Evolutionary conservation across 1,140 invertebrate genomes (phyloP), one percentile per base, ranked within the genome.

Genomic region (Aphaenogaster rudis): DNA sequence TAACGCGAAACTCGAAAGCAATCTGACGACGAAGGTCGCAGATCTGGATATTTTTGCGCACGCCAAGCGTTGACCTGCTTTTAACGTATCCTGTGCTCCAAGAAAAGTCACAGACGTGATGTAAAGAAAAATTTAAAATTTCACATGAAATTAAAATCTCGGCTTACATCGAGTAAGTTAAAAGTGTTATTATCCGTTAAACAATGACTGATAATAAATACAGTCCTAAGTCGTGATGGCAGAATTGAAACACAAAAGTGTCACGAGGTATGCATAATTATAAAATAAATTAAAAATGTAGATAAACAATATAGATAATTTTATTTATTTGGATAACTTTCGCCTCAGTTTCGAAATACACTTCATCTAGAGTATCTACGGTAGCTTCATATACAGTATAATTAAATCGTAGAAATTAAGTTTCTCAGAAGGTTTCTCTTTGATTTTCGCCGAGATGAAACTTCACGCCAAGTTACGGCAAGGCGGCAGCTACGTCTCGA

Each of bases 341-440:
- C 28, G 21, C 0, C 5, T 36, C 17, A 45, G 17, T 61, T 48
- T 59, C 7, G 13, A 74, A 42, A 13, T 61, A 57, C n/a, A 39
- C 64, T 81, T 57, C 21, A 69, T 54, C 21, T 71, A 15, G 48
- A 1, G 42, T 39, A 63, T 84, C 28, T 28, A 28, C 28, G 28
- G 28, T 28, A 28, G 28, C 64, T 81, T 57, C 21, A 69, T 54
- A 15, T 71, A 15, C 78, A 1, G 42, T 39, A 63, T 84, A 74
- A 84, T 84, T 84, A 61, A 84, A 84, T 84, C 4, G 42, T 42
- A 39, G 50, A 76, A 84, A 74, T 74, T n/a, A 50, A 76, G 28
- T 84, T 84, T 84, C 80, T 50, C 42, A 28, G n/a, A 45, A 61
- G 42, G 54, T 74, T 74, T 76, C 33, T 50, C 42, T 84, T 84